phyloP scores from a whole-genome alignment of 2,113 vertebrate genomes.

The Desmodus rotundus region DNA sequence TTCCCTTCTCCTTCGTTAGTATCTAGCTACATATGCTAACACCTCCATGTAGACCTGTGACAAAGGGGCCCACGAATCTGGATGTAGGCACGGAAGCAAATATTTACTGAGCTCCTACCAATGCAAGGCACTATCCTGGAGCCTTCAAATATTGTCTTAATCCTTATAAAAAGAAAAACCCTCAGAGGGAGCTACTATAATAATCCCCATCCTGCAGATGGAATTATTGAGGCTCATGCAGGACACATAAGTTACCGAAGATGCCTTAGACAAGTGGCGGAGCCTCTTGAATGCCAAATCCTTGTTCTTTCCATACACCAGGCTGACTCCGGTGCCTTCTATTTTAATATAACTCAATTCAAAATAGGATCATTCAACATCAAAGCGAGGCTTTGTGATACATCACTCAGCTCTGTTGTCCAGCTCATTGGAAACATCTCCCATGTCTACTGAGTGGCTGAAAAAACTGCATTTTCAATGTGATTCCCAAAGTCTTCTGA shows the following conservation, averaged over 20 bases:
- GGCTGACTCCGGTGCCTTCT: background rate
- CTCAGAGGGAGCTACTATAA: background rate
- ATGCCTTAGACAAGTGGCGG: background rate
- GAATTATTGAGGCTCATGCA: background rate
- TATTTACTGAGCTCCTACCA: background rate
- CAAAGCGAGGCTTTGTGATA: constrained; percentile 40
- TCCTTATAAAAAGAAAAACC: background rate
- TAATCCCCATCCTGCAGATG: constrained; percentile 27
- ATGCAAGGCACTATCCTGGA: background rate
- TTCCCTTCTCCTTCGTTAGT: no score
- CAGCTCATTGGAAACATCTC: constrained; percentile 40
- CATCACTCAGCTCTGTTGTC: constrained; percentile 42
- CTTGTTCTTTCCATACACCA: background rate
- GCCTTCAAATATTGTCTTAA: background rate
- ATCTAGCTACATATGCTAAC: no score
- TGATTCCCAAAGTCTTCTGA: background rate
- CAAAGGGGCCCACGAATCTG: background rate
- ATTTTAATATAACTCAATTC: constrained; percentile 27
- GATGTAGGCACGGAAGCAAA: background rate
- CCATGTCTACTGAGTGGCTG: background rate
- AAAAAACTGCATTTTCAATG: constrained; percentile 39
- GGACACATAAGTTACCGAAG: background rate
- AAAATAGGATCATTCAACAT: background rate
- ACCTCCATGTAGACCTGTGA: background rate
- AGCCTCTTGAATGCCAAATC: background rate